A percentile compares a stretch with the other conserved stretches of the same genome.
phyloP scores from a whole-genome alignment of 2,797 vertebrate species.

The Notamacropus eugenii region DNA sequence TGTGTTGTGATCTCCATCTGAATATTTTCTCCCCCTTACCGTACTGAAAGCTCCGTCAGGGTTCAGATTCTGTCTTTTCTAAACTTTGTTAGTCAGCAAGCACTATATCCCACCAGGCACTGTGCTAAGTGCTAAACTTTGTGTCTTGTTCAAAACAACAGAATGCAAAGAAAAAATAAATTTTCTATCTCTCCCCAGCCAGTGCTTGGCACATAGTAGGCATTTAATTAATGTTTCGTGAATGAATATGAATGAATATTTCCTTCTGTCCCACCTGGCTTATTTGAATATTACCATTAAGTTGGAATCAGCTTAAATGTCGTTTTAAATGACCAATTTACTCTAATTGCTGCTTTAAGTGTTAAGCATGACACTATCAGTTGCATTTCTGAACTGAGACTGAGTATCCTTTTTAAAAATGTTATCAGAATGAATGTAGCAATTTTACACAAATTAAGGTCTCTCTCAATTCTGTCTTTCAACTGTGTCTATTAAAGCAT shows the following conservation, averaged over 20 bases:
- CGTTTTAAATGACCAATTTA: not conserved
- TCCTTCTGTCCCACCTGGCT: not conserved
- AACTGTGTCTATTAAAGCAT: not conserved
- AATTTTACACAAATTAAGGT: slow-evolving; percentile 4
- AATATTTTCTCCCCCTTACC: not conserved
- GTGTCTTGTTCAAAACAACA: not conserved
- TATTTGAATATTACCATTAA: not conserved
- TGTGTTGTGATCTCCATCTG: not conserved
- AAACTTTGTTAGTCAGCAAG: not conserved
- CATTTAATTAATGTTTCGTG: not conserved
- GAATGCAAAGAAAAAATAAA: not conserved
- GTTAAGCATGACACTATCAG: not conserved
- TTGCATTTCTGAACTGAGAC: not conserved
- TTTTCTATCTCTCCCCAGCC: not conserved
- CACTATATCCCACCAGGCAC: not conserved
- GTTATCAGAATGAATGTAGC: slow-evolving; percentile 3
- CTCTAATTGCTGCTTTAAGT: not conserved
- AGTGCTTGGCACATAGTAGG: not conserved
- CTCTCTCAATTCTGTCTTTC: not conserved
- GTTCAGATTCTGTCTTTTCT: not conserved
- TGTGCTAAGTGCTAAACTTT: not conserved
- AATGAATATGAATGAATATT: not conserved
- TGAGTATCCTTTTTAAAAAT: not conserved
- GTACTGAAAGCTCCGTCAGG: not conserved
- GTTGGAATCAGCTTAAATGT: slow-evolving; percentile 1